Percentiles rank a stretch among this genome's conserved stretches.
Conservation (phyloP, 2,888 invertebrate genomes). For the Bombylius discolor region DNA sequence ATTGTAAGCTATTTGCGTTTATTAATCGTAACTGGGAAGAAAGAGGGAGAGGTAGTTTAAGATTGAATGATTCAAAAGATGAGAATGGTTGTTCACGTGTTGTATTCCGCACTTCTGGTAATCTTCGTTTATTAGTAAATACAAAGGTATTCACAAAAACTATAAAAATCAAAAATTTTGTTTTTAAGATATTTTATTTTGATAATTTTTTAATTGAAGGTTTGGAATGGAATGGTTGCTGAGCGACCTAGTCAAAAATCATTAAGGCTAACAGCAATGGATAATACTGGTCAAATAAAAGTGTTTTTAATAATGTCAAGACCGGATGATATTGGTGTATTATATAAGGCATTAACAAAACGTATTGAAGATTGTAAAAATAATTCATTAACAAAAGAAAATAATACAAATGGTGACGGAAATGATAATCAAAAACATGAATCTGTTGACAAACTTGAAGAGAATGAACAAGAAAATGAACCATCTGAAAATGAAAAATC, state of each 20-base stretch:
- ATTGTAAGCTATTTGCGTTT: conserved; percentile 81
- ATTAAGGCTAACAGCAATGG: conserved; percentile 75
- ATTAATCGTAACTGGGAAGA: conserved; percentile 81
- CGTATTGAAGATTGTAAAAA: conserved; percentile 31
- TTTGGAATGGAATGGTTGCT: conserved; percentile 86
- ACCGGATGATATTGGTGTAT: conserved; percentile 53
- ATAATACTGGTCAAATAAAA: conserved; percentile 67
- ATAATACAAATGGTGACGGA: not conserved
- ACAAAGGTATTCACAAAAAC: conserved; percentile 51
- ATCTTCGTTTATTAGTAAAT: conserved; percentile 78
- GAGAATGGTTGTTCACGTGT: conserved; percentile 53
- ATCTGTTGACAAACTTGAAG: too few relatives aligned
- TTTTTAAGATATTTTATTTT: not conserved
- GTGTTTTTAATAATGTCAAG: conserved; percentile 71
- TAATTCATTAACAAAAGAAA: not conserved
- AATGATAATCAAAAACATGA: too few relatives aligned
- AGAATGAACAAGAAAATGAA: not conserved
- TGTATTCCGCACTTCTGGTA: conserved; percentile 80
- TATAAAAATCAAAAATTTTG: not conserved
- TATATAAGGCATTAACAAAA: conserved; percentile 48
- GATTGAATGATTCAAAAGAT: conserved; percentile 65
- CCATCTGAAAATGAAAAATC: not conserved
- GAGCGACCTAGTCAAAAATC: conserved; percentile 79
- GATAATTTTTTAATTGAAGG: conserved; percentile 28
- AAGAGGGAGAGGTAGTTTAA: conserved; percentile 74